A percentile compares a stretch with the other conserved stretches of the same genome.
These are phyloP conservation scores for Ia io DNA, from an alignment of 2,113 vertebrate species.

Conservation along the genomic window DNA sequence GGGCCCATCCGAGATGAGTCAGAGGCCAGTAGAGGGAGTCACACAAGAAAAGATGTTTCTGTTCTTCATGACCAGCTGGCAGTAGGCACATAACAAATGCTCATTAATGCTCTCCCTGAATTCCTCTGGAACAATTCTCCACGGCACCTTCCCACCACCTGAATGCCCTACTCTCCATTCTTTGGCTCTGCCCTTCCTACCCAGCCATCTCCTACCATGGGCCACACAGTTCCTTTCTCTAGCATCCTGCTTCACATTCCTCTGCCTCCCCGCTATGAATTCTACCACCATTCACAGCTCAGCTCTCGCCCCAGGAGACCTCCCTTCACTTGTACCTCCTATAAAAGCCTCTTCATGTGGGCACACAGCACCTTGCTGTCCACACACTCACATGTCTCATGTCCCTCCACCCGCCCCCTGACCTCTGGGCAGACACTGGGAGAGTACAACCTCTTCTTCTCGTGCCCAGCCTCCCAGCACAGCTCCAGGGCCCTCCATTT, in stretches of 20 bases:
- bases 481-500: not conserved
- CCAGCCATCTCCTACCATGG: accelerated
- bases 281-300: not conserved
- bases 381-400: not conserved
- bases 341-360: not conserved
- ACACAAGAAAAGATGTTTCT: not conserved
- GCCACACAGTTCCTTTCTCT: not conserved
- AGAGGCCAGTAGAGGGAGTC: not conserved
- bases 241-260: not conserved
- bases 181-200: not conserved
- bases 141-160: not conserved
- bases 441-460: not conserved
- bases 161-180: too few species aligned
- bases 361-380: not conserved
- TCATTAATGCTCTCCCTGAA: not conserved
- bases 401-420: not conserved
- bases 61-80: not conserved
- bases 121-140: not conserved
- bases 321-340: not conserved
- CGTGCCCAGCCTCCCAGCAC: not conserved
- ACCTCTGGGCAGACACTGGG: accelerated
- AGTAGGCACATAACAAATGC: not conserved
- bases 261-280: not conserved
- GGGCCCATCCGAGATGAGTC: not conserved
- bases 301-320: not conserved